Evolutionary conservation across 1,140 invertebrate species (phyloP).

Genomic region (Helicoverpa zea): DNA sequence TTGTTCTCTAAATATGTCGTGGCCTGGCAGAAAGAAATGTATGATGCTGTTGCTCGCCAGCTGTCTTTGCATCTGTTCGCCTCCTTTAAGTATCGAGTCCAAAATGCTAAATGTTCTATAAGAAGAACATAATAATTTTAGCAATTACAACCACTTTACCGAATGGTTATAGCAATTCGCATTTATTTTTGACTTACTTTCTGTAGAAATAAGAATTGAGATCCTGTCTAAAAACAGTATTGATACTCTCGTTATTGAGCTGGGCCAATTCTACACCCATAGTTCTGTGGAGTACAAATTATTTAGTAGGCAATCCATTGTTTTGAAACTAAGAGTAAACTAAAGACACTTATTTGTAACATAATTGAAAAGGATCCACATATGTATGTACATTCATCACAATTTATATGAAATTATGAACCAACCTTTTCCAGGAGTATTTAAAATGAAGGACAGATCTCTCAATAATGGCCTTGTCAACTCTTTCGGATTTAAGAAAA

Average conservation of each 20-base stretch:
- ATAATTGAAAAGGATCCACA: too few relatives aligned
- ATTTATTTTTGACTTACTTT: conserved; percentile 59
- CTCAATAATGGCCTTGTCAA: conserved; percentile 66
- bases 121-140: not conserved
- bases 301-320: not conserved
- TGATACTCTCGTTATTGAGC: conserved; percentile 71
- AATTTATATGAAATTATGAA: too few relatives aligned
- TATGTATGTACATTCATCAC: too few relatives aligned
- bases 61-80: conserved; percentile 65
- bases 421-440: conserved; percentile 78
- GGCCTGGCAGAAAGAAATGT: conserved; percentile 65
- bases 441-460: conserved; percentile 67
- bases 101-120: conserved; percentile 68
- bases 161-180: too few relatives aligned
- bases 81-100: conserved; percentile 64
- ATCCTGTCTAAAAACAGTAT: conserved; percentile 74
- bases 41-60: conserved; percentile 62
- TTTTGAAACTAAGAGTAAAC: conserved; percentile 29
- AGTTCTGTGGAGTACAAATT: conserved; percentile 60
- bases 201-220: conserved; percentile 75
- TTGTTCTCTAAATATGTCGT: conserved; percentile 72
- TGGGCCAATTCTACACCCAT: conserved; percentile 76
- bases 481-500: conserved; percentile 72
- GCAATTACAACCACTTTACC: not conserved
- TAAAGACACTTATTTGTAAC: not conserved